Percentiles rank a stretch among this genome's conserved stretches.
phyloP scores from a whole-genome alignment of 2,113 vertebrate species.

The Microtus ochrogaster region DNA sequence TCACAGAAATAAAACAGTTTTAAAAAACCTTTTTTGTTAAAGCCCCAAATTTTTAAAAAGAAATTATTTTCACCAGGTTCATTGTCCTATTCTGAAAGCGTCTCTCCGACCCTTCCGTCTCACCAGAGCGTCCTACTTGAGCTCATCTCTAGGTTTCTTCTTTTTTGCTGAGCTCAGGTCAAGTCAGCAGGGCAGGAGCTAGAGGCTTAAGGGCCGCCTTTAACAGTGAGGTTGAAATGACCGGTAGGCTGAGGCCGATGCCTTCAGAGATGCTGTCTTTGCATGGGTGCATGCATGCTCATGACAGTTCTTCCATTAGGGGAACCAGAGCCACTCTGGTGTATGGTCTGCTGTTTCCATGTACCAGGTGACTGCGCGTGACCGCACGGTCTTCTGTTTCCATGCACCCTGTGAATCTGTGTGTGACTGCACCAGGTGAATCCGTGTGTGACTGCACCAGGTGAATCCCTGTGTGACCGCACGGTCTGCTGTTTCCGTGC shows the following conservation, averaged over 20 bases:
- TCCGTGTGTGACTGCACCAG: background rate
- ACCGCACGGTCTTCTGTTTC: conserved; percentile 33
- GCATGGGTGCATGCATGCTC: background rate
- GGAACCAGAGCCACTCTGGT: background rate
- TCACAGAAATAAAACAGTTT: too few relatives aligned
- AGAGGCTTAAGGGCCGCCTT: background rate
- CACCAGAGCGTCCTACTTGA: background rate
- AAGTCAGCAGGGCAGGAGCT: background rate
- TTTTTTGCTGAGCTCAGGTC: background rate
- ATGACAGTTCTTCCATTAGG: background rate
- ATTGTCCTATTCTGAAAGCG: background rate
- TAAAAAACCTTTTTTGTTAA: background rate
- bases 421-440: background rate
- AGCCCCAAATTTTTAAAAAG: background rate
- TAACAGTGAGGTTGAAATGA: background rate
- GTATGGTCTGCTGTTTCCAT: conserved; percentile 63
- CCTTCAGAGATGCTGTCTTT: background rate
- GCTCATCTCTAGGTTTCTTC: background rate
- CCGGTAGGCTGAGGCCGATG: background rate
- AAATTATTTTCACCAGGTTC: background rate
- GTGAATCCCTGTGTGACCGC: background rate
- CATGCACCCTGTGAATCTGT: background rate
- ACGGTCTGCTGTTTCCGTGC: background rate
- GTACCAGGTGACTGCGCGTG: too few relatives aligned
- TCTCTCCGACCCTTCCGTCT: background rate